Conservation (phyloP, 2,797 vertebrate species). For the Paedocypris micromegethes region DNA sequence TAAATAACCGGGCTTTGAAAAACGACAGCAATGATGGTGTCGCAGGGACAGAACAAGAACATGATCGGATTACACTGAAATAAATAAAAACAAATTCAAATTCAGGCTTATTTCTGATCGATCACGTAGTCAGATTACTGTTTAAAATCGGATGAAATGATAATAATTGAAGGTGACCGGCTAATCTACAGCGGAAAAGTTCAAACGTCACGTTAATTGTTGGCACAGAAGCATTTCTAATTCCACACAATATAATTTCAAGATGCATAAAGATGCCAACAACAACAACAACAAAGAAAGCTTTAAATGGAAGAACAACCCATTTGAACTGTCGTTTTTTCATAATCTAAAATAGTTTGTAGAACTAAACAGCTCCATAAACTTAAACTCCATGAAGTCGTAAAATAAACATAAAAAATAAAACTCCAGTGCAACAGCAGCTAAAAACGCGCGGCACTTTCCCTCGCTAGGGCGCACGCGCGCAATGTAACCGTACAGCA, state of each 20-base stretch:
- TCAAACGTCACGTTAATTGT: slow-evolving; percentile 28
- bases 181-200: neutral
- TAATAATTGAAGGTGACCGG: too few relatives aligned
- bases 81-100: slow-evolving; percentile 8
- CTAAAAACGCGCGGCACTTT: slow-evolving; percentile 45
- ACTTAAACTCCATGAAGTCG: slow-evolving; percentile 41
- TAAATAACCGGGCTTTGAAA: slow-evolving; percentile 39
- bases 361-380: slow-evolving; percentile 23
- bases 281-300: neutral
- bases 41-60: slow-evolving; percentile 25
- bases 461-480: slow-evolving; percentile 14
- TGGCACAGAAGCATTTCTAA: slow-evolving; percentile 38
- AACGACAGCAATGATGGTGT: slow-evolving; percentile 29
- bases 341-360: slow-evolving; percentile 20
- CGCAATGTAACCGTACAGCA: slow-evolving; percentile 61
- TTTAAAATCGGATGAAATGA: too few relatives aligned
- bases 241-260: slow-evolving; percentile 33
- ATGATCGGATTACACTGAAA: neutral
- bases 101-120: neutral
- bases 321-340: slow-evolving; percentile 26
- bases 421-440: slow-evolving; percentile 68
- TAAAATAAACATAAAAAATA: slow-evolving; percentile 47
- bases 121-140: too few relatives aligned
- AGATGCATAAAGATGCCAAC: slow-evolving; percentile 19
- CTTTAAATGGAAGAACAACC: too few relatives aligned